Evolutionary conservation across 2,797 vertebrate genomes (phyloP).

Genomic region (Galagoides demidoff): DNA sequence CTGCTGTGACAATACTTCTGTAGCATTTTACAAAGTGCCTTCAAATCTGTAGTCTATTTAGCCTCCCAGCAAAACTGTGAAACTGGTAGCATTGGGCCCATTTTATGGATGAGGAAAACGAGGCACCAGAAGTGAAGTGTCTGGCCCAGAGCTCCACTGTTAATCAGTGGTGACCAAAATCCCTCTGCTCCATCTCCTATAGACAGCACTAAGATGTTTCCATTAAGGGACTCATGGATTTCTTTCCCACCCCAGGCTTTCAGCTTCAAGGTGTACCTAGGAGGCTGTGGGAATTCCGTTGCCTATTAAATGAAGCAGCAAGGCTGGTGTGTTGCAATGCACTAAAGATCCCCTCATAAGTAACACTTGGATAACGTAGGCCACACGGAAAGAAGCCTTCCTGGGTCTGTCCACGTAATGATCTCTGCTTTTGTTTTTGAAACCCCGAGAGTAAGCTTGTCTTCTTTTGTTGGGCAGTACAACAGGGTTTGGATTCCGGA

Average conservation of each 20-base stretch:
- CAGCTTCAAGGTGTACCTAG: neutral
- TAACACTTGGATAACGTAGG: neutral
- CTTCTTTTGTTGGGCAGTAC: conserved; percentile 88
- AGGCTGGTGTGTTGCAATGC: neutral
- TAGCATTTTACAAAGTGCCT: neutral
- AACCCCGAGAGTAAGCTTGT: neutral
- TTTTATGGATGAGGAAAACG: neutral
- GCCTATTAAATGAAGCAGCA: neutral
- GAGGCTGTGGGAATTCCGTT: neutral
- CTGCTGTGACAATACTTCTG: neutral
- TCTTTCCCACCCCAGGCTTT: neutral
- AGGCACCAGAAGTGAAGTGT: neutral
- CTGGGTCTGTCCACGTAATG: neutral
- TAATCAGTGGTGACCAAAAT: neutral
- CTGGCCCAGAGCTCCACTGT: neutral
- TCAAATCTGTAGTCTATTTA: neutral
- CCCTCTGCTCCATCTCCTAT: neutral
- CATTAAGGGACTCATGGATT: neutral
- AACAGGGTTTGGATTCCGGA: conserved; percentile 98
- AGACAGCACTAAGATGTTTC: neutral
- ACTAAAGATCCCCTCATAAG: neutral
- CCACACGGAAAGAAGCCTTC: neutral
- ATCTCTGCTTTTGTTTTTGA: neutral
- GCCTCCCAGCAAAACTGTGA: neutral
- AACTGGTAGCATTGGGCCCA: neutral